Conservation (phyloP, 2,888 invertebrate genomes). For the Morpho achilles region DNA sequence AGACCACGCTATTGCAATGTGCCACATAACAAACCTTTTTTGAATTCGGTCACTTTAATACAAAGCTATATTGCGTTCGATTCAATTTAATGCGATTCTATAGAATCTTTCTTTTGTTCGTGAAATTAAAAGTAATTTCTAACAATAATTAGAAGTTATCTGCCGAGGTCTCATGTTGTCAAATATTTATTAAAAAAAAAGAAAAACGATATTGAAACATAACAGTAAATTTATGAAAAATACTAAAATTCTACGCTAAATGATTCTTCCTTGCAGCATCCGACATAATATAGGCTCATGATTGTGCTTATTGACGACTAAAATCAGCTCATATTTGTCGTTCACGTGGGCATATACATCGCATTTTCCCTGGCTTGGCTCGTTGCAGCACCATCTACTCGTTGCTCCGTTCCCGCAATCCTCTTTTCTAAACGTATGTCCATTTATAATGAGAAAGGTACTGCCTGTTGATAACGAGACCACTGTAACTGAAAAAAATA, state of each 20-base stretch:
- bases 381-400: conserved; percentile 54
- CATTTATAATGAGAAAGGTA: conserved; percentile 56
- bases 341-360: conserved; percentile 55
- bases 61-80: too few species aligned
- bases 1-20: too few species aligned
- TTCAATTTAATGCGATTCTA: too few species aligned
- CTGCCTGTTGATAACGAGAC: conserved; percentile 54
- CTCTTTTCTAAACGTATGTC: conserved; percentile 56
- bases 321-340: conserved; percentile 51
- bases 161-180: too few species aligned
- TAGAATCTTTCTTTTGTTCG: too few species aligned
- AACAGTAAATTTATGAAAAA: not conserved
- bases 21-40: too few species aligned
- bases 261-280: conserved; percentile 52
- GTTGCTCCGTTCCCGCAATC: conserved; percentile 43
- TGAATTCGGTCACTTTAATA: too few species aligned
- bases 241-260: conserved; percentile 31
- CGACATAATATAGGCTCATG: conserved; percentile 57
- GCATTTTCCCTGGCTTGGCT: conserved; percentile 48
- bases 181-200: too few species aligned
- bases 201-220: too few species aligned
- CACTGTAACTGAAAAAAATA: conserved; percentile 52
- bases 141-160: too few species aligned
- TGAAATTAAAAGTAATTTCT: too few species aligned
- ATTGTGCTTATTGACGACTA: conserved; percentile 49